Evolutionary conservation across 2,888 invertebrate genomes (phyloP).

Genomic region (Aphrophora alni): DNA sequence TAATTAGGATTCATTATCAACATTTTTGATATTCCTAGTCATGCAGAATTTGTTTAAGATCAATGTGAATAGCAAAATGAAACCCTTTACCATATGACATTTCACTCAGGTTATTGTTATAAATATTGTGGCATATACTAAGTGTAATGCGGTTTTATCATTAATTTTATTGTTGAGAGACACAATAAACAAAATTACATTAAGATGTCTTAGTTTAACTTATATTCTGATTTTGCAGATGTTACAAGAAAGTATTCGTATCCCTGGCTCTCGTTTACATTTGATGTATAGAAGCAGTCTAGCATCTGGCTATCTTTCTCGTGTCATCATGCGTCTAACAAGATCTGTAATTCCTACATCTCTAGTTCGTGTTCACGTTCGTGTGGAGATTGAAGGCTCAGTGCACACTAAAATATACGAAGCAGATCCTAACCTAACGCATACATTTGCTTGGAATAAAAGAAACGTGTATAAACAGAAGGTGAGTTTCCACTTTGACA

Average conservation of each 20-base stretch:
- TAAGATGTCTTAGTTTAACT: too few relatives aligned
- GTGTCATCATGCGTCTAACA: constrained; percentile 89
- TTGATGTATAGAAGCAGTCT: constrained; percentile 96
- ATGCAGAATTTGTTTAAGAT: too few relatives aligned
- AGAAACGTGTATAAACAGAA: constrained; percentile 97
- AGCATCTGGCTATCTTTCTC: constrained; percentile 92
- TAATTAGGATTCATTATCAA: too few relatives aligned
- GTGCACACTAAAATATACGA: constrained; percentile 92
- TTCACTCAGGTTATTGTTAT: too few relatives aligned
- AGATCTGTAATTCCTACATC: constrained; percentile 79
- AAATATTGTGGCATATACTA: too few relatives aligned
- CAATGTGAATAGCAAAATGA: too few relatives aligned
- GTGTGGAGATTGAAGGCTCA: constrained; percentile 92
- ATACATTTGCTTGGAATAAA: constrained; percentile 98
- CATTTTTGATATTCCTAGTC: too few relatives aligned
- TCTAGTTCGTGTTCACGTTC: constrained; percentile 87
- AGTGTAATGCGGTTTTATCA: too few relatives aligned
- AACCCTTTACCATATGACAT: too few relatives aligned
- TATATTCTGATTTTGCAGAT: constrained; percentile 68
- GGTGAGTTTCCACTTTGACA: too few relatives aligned
- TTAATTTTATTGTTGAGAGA: too few relatives aligned
- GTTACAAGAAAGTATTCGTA: constrained; percentile 93
- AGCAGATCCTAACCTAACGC: constrained; percentile 93
- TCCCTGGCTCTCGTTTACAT: constrained; percentile 92
- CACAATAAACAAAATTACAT: too few relatives aligned